Evolutionary conservation across 2,113 vertebrate species (phyloP), one percentile per base, ranked within the genome.

Genomic region (Hippotragus niger): DNA sequence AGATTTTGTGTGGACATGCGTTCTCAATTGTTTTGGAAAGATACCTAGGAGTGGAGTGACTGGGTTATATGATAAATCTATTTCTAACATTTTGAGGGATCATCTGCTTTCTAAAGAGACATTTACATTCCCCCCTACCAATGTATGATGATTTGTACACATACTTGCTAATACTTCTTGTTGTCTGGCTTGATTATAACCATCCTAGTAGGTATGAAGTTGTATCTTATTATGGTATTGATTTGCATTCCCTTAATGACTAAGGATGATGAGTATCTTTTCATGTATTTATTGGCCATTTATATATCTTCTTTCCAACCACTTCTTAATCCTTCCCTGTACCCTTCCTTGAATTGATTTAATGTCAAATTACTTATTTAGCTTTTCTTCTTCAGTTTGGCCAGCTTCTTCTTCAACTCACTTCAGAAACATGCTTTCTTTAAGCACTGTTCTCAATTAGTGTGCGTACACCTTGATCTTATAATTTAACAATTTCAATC

Each of bases 401-500:
- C 55, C 33, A 64, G 33, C 12, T 67, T 53, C 13, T 57, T 78
- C 14, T 67, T 95, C 74, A 40, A 29, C 17, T 91, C 94, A 74
- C 31, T 33, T 74, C 16, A 29, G 43, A 78, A 96, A 9, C 15
- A 78, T 84, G 16, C 9, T 64, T 91, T 97, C 57, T 92, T 90
- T 78, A 90, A 94, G 83, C 15, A 81, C 11, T 15, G 21, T 91
- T 88, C 33, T 85, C 40, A 86, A 43, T 91, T 67, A 93, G 14
- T 81, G 14, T 10, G 58, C 17, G 50, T 4, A 82, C 4, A 91
- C 13, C 19, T 83, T 88, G 33, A 95, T 91, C 11, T 90, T 87
- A 55, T 78, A 80, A 91, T 78, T 93, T 82, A 93, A 76, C 78
- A 50, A 90, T 84, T 93, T 97, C 4, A 83, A 23, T 93, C 40